Conservation (phyloP, 2,797 vertebrate species). For the Clarias fuscus region DNA sequence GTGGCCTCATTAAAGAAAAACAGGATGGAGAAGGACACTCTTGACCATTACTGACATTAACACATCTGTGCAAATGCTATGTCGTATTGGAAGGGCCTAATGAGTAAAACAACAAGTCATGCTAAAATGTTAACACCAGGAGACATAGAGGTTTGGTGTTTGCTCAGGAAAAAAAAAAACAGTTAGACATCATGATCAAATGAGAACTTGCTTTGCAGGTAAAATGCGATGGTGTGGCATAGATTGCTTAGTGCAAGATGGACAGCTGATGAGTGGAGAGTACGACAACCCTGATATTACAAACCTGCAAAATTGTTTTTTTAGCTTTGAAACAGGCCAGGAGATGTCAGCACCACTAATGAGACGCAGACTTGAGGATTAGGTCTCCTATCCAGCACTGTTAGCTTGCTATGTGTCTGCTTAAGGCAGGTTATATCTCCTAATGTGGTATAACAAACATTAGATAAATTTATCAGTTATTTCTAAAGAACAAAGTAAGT, state of each 20-base stretch:
- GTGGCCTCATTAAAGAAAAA: neutral
- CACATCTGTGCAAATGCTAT: neutral
- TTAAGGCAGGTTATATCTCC: neutral
- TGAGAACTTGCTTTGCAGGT: neutral
- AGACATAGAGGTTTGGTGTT: neutral
- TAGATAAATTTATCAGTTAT: neutral
- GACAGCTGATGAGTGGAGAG: neutral
- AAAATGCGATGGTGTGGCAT: neutral
- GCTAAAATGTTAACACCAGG: neutral
- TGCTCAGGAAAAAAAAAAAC: neutral
- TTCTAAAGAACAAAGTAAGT: neutral
- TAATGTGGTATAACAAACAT: neutral
- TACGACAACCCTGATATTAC: neutral
- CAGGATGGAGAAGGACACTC: neutral
- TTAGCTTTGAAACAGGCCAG: neutral
- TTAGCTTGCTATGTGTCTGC: neutral
- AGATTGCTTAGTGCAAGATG: neutral
- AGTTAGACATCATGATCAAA: neutral
- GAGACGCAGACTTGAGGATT: neutral
- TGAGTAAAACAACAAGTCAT: neutral
- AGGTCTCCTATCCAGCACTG: neutral
- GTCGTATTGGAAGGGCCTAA: neutral
- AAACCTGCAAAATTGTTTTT: constrained; percentile 23
- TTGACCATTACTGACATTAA: neutral
- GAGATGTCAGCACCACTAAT: neutral